These are phyloP conservation scores for Lagorchestes hirsutus DNA, from an alignment of 2,797 vertebrate species.

Conservation along the genomic window DNA sequence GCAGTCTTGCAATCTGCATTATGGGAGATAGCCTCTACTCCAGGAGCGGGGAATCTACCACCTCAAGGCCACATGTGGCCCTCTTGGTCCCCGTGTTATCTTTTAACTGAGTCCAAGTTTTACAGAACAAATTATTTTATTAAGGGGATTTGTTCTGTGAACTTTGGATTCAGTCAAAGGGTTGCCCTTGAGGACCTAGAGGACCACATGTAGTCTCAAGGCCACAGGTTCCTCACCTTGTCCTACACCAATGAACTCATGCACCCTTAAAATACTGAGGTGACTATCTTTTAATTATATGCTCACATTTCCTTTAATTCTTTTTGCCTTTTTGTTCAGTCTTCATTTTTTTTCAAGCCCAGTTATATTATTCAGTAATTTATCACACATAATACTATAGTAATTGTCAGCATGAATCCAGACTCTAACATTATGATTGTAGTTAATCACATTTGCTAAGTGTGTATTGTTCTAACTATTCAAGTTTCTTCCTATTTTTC, in stretches of 20 bases:
- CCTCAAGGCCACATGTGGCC: too few species aligned
- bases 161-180: too few species aligned
- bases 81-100: too few species aligned
- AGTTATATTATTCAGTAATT: constrained; percentile 17
- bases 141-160: too few species aligned
- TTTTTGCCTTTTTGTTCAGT: neutral
- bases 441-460: constrained; percentile 62
- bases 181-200: too few species aligned
- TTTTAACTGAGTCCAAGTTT: too few species aligned
- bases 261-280: neutral
- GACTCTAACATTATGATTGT: constrained; percentile 39
- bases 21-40: neutral
- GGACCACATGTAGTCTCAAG: too few species aligned
- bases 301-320: neutral
- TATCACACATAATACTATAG: constrained; percentile 70
- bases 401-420: constrained; percentile 76
- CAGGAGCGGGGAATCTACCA: too few species aligned
- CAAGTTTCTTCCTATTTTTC: neutral
- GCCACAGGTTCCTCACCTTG: too few species aligned
- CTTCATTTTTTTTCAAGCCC: neutral
- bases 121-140: too few species aligned
- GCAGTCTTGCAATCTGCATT: neutral
- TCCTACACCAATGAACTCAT: neutral
- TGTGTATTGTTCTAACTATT: neutral
- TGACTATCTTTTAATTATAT: neutral